Base-by-base conservation (phyloP, 2,797 vertebrate genomes). In the Leptoclinus maculatus region DNA sequence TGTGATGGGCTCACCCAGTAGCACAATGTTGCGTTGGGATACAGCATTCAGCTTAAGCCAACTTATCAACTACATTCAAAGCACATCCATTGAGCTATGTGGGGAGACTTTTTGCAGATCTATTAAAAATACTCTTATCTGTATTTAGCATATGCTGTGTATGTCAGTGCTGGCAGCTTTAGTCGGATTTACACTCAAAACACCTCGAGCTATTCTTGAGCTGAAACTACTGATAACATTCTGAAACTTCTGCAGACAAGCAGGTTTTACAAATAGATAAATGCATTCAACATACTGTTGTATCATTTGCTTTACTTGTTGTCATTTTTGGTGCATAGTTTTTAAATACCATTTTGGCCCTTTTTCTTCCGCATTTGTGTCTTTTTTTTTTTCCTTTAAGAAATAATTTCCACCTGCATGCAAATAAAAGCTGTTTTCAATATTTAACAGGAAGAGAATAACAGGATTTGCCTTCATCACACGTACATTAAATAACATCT, bases 81-180 rank as follows among this genome's bases (percentile, higher is more conserved):
- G 94, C 95, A 93, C 94, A 93, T 95, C 93, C 93, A 95, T 91
- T 95, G 92, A 95, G 95, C 95, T 90, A 88, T 94, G 94, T 86
- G 92, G 93, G 85, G 89, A 95, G 93, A 94, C 91, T 94, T 95
- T 95, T 94, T 94, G 93, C 93, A 94, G 92, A 95, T 95, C 94
- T 95, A 95, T 95, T 95, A 95, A 94, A 94, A 95, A 93, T 93
- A 90, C 94, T 95, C 95, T 96, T 96, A 96, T 96, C 95, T 96
- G 94, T 95, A 94, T 95, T 96, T 95, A 95, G 94, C 95, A 96
- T 95, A 96, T 93, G 95, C 93, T 93, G 88, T 90, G 93, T 93
- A 92, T 94, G 93, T 95, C 93, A 93, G 93, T 91, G 91, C 92
- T 94, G 94, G 91, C 92, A 94, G 95, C 94, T 95, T 95, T 94